phyloP scores from a whole-genome alignment of 92 coral and sea anemone genomes.

The Isaurus tuberculatus region DNA sequence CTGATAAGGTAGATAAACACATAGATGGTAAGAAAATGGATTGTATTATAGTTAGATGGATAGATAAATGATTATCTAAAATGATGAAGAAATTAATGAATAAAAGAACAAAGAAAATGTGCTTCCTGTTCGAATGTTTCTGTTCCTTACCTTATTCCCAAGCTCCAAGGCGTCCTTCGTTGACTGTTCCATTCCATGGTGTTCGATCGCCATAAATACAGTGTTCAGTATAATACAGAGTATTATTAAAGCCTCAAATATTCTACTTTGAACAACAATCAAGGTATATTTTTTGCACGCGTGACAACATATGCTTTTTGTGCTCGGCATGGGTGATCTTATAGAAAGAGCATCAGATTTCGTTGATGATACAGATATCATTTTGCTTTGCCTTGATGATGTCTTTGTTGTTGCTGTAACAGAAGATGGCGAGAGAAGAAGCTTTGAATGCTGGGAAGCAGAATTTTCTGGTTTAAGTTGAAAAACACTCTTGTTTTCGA shows the following conservation, averaged over 20 bases:
- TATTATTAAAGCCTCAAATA: conserved; percentile 79
- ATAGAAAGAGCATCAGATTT: not conserved
- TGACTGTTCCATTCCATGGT: conserved; percentile 80
- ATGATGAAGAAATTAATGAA: too few species aligned
- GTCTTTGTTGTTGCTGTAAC: not conserved
- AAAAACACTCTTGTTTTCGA: conserved; percentile 62
- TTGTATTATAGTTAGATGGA: not conserved
- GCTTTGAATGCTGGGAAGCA: not conserved
- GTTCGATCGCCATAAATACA: conserved; percentile 86
- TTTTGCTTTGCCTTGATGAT: not conserved
- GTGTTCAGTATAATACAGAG: conserved; percentile 88
- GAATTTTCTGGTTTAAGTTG: conserved; percentile 61
- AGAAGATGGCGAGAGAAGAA: too few species aligned
- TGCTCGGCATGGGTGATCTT: conserved; percentile 3
- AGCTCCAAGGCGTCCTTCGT: conserved; percentile 65
- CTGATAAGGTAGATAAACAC: too few species aligned
- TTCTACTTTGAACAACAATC: conserved; percentile 63
- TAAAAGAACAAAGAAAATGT: not conserved
- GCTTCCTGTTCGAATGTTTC: too few species aligned
- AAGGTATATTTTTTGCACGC: conserved; percentile 50
- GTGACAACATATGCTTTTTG: conserved; percentile 28
- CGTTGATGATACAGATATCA: not conserved
- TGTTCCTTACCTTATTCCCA: conserved; percentile 78
- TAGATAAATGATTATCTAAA: not conserved
- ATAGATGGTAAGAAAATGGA: not conserved